Evolutionary conservation across 2,113 vertebrate genomes (phyloP).

Genomic region (Micronisus gabar): DNA sequence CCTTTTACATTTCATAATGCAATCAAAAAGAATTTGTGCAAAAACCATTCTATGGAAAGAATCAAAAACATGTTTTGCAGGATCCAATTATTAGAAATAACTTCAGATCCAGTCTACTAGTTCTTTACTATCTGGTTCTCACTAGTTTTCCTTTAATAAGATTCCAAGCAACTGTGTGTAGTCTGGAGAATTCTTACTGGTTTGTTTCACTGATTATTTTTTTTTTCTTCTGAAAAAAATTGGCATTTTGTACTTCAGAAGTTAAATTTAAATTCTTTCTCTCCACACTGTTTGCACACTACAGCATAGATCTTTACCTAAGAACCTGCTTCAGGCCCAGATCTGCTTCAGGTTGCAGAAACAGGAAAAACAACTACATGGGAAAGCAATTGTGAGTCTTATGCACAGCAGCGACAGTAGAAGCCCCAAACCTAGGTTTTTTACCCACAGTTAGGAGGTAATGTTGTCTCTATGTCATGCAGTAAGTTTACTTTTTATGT

Average conservation of each 20-base stretch:
- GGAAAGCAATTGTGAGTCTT: not conserved
- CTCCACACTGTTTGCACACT: not conserved
- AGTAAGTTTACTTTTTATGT: not conserved
- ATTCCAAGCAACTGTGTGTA: not conserved
- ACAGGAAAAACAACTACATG: not conserved
- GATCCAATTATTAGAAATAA: not conserved
- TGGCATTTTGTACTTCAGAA: not conserved
- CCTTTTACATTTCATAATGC: not conserved
- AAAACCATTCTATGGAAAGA: not conserved
- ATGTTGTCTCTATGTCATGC: not conserved
- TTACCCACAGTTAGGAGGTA: not conserved
- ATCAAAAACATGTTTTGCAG: not conserved
- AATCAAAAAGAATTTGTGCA: not conserved
- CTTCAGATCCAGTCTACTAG: not conserved
- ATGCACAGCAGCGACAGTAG: not conserved
- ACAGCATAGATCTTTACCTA: not conserved
- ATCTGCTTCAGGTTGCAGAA: not conserved
- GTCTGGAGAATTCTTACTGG: not conserved
- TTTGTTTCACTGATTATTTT: not conserved
- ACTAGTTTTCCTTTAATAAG: not conserved
- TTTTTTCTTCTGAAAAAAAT: not conserved
- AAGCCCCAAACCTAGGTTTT: not conserved
- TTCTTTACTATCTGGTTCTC: not conserved
- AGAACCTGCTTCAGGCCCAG: not conserved
- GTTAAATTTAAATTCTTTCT: not conserved